These are phyloP conservation scores for Caprella mutica DNA, from an alignment of 2,888 invertebrate species.

Conservation along the genomic window DNA sequence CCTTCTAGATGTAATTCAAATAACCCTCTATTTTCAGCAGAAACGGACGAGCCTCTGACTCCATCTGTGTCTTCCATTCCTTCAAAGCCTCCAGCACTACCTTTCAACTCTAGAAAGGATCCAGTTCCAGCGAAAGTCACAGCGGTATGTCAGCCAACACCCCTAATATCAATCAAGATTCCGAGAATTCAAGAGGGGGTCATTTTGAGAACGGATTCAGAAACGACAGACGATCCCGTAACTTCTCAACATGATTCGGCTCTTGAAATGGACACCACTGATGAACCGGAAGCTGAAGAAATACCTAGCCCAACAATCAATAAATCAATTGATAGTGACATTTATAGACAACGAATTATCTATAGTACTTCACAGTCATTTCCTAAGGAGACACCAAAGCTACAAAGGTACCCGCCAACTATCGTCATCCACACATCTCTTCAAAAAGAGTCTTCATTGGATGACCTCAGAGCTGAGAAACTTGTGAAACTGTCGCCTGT, in stretches of 20 bases:
- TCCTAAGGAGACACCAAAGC: constrained; percentile 22
- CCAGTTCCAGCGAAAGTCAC: constrained; percentile 2
- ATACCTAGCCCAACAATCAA: not conserved
- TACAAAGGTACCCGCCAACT: constrained; percentile 25
- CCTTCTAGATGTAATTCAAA: constrained; percentile 69
- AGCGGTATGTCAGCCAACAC: not conserved
- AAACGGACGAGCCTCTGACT: constrained; percentile 27
- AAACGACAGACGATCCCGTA: constrained; percentile 34
- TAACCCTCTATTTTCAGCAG: constrained; percentile 53
- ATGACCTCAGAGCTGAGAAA: constrained; percentile 21
- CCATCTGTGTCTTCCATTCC: constrained; percentile 25
- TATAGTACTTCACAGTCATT: constrained; percentile 26
- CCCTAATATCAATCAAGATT: not conserved
- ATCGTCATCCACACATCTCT: constrained; percentile 30
- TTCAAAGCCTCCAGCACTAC: not conserved
- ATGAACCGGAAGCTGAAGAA: constrained; percentile 21
- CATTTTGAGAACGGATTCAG: constrained; percentile 29
- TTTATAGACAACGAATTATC: constrained; percentile 18
- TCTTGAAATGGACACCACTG: constrained; percentile 30
- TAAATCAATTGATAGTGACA: constrained; percentile 17
- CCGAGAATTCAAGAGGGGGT: too few relatives aligned
- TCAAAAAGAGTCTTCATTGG: constrained; percentile 31
- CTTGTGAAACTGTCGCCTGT: constrained; percentile 24
- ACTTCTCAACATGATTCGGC: constrained; percentile 29
- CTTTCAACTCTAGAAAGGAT: not conserved